Conservation (phyloP, 2,888 invertebrate genomes). For the Pheosia gnoma region DNA sequence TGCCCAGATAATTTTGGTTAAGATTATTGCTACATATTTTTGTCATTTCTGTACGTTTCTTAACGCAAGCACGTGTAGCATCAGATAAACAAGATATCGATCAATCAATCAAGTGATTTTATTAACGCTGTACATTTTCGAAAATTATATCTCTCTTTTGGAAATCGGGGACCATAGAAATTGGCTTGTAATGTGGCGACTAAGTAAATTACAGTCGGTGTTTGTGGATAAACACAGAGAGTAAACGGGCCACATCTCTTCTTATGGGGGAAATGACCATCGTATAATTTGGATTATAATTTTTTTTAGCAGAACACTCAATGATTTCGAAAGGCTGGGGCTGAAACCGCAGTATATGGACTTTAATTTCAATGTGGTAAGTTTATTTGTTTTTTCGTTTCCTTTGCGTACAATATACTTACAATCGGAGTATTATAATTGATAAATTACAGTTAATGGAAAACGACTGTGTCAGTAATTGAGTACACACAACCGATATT, state of each 20-base stretch:
- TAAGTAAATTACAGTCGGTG: constrained; percentile 61
- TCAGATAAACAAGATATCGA: constrained; percentile 54
- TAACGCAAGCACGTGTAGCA: constrained; percentile 18
- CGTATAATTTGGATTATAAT: constrained; percentile 40
- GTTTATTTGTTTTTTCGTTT: constrained; percentile 32
- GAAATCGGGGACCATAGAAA: constrained; percentile 52
- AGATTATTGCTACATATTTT: neutral
- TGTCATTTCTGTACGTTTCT: constrained; percentile 27
- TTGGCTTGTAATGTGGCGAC: constrained; percentile 54
- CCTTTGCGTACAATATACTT: constrained; percentile 11
- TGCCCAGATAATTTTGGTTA: no score
- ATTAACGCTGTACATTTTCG: constrained; percentile 61
- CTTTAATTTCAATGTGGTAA: constrained; percentile 24
- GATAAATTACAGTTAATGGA: constrained; percentile 27
- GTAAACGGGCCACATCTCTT: constrained; percentile 33
- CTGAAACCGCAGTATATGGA: constrained; percentile 26
- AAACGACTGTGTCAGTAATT: constrained; percentile 5
- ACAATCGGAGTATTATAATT: constrained; percentile 15
- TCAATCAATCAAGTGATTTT: constrained; percentile 61
- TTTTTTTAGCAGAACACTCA: constrained; percentile 19
- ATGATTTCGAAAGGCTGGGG: constrained; percentile 15
- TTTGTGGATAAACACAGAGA: constrained; percentile 54
- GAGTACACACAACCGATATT: constrained; percentile 4
- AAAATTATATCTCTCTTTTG: constrained; percentile 56
- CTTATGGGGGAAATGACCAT: constrained; percentile 25